Percentiles rank a stretch among this genome's conserved stretches.
Evolutionary conservation across 2,888 invertebrate genomes (phyloP).

Genomic region (Dolichomitus sp.): DNA sequence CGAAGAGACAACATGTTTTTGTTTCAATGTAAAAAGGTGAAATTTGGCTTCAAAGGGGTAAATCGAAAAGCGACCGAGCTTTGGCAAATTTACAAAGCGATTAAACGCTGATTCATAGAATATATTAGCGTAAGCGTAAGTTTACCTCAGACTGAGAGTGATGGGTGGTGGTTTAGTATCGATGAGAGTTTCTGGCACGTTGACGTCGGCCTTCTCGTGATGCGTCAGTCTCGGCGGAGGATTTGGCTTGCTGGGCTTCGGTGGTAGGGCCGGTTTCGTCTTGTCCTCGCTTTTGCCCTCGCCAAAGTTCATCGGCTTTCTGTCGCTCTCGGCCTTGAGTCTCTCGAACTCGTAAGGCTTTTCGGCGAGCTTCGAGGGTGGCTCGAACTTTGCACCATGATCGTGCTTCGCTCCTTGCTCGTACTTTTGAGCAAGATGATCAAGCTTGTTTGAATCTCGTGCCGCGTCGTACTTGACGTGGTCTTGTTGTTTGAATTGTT

Average conservation of each 20-base stretch:
- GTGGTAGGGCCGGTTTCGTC: conserved; percentile 93
- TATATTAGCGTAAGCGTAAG: neutral
- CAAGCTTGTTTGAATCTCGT: conserved; percentile 58
- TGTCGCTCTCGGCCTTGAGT: conserved; percentile 75
- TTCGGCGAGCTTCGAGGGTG: conserved; percentile 77
- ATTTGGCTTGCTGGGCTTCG: conserved; percentile 90
- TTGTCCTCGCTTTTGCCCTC: conserved; percentile 80
- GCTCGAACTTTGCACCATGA: conserved; percentile 79
- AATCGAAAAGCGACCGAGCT: neutral
- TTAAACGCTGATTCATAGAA: conserved; percentile 23
- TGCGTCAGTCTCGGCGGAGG: conserved; percentile 84
- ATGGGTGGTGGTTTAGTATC: conserved; percentile 73
- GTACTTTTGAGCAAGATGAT: conserved; percentile 70
- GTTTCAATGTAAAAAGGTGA: neutral
- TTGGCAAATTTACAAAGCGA: neutral
- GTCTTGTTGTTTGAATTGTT: conserved; percentile 74
- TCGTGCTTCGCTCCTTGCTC: conserved; percentile 76
- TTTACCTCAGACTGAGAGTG: conserved; percentile 75
- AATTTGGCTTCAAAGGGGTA: neutral
- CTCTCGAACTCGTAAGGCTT: conserved; percentile 81
- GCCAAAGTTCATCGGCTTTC: conserved; percentile 73
- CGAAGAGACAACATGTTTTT: conserved; percentile 6
- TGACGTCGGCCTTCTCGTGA: conserved; percentile 80
- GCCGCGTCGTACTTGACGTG: conserved; percentile 71
- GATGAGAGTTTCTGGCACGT: conserved; percentile 68